phyloP scores from a whole-genome alignment of 1,140 invertebrate species.

The Carcinoscorpius rotundicauda region DNA sequence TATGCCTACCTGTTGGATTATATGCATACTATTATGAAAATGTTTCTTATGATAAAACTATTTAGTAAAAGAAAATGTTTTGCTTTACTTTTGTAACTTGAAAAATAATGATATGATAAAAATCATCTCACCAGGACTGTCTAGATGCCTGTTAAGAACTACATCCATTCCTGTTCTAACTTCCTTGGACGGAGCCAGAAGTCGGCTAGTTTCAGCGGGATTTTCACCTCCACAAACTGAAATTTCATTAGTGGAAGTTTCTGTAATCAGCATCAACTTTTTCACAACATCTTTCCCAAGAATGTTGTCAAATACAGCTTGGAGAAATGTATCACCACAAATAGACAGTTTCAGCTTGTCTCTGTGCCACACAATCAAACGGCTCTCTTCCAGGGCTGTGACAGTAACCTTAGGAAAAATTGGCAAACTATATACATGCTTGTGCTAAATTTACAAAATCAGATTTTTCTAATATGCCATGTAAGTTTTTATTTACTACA shows the following conservation, averaged over 20 bases:
- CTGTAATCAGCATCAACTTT: conserved; percentile 69
- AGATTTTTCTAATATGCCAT: too few species aligned
- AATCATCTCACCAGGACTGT: conserved; percentile 2
- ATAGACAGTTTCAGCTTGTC: conserved; percentile 60
- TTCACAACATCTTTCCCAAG: conserved; percentile 77
- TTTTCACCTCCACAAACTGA: conserved; percentile 14
- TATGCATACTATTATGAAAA: too few species aligned
- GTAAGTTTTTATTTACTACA: too few species aligned
- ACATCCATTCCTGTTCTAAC: conserved; percentile 14
- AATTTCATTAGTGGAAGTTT: conserved; percentile 18
- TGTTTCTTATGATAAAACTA: too few species aligned
- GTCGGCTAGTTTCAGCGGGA: conserved; percentile 18
- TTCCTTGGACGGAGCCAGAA: conserved; percentile 11
- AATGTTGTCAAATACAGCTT: conserved; percentile 74
- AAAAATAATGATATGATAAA: too few species aligned
- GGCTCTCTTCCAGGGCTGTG: conserved; percentile 72
- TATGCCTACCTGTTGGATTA: too few species aligned
- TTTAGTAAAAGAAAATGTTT: too few species aligned
- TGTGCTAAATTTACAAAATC: too few species aligned
- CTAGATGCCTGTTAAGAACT: conserved; percentile 15
- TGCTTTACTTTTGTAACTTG: too few species aligned
- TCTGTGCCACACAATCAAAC: conserved; percentile 71
- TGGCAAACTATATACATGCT: too few species aligned
- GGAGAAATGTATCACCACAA: conserved; percentile 66
- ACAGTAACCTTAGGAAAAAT: conserved; percentile 53